These are phyloP conservation scores for Australoheros scitulus DNA, from an alignment of 2,113 vertebrate species.

Conservation along the genomic window DNA sequence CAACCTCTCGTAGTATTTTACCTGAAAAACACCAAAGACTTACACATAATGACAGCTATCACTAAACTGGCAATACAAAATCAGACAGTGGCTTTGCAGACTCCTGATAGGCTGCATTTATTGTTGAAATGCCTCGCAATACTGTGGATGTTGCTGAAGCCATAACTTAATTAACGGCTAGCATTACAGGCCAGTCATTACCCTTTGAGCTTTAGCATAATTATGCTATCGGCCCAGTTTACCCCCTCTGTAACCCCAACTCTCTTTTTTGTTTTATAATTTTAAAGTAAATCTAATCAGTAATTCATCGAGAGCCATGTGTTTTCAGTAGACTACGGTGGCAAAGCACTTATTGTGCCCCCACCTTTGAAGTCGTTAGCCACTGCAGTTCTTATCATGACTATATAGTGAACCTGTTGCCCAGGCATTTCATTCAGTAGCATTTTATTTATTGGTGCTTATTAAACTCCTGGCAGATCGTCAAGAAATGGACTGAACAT, in stretches of 20 bases:
- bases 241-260: not conserved
- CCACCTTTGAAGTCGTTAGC: too few relatives aligned
- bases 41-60: not conserved
- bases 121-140: not conserved
- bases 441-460: not conserved
- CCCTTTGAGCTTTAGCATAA: not conserved
- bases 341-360: too few relatives aligned
- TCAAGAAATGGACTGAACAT: not conserved
- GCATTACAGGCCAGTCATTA: not conserved
- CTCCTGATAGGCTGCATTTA: not conserved
- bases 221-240: not conserved
- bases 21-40: not conserved
- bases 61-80: not conserved
- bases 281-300: not conserved
- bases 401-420: not conserved
- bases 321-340: too few relatives aligned
- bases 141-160: rapidly evolving
- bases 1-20: not conserved
- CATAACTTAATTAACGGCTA: not conserved
- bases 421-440: too few relatives aligned
- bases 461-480: not conserved
- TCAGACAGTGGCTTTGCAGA: not conserved
- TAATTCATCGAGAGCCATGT: not conserved
- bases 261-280: not conserved
- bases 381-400: not conserved